Conservation (phyloP, 2,888 invertebrate species). For the Lamellibrachia columna region DNA sequence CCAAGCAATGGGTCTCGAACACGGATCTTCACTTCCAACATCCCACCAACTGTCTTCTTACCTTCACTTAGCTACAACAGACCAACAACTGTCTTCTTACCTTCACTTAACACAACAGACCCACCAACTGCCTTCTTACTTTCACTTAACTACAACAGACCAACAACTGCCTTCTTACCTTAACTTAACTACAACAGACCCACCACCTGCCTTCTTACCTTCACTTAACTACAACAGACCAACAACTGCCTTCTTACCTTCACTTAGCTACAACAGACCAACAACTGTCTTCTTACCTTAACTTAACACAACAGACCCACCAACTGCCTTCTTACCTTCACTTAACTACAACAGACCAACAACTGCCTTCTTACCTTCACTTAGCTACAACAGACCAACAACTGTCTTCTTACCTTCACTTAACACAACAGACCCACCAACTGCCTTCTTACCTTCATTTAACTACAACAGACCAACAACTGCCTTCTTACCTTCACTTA, state of each 20-base stretch:
- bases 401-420: neutral
- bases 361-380: neutral
- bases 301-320: neutral
- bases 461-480: neutral
- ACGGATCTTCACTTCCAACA: slow-evolving; percentile 87
- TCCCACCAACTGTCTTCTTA: slow-evolving; percentile 86
- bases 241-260: neutral
- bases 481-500: neutral
- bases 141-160: slow-evolving; percentile 4
- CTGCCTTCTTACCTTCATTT: neutral
- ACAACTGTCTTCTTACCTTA: neutral
- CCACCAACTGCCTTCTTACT: neutral
- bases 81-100: neutral
- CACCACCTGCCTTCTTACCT: neutral
- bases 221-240: neutral
- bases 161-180: neutral
- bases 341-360: neutral
- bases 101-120: neutral
- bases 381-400: neutral
- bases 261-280: neutral
- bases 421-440: neutral
- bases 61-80: slow-evolving; percentile 84
- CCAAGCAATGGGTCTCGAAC: slow-evolving; percentile 85
- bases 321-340: neutral
- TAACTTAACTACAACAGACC: neutral